phyloP scores from a whole-genome alignment of 2,888 invertebrate species.

The Ornithoptera priamus region DNA sequence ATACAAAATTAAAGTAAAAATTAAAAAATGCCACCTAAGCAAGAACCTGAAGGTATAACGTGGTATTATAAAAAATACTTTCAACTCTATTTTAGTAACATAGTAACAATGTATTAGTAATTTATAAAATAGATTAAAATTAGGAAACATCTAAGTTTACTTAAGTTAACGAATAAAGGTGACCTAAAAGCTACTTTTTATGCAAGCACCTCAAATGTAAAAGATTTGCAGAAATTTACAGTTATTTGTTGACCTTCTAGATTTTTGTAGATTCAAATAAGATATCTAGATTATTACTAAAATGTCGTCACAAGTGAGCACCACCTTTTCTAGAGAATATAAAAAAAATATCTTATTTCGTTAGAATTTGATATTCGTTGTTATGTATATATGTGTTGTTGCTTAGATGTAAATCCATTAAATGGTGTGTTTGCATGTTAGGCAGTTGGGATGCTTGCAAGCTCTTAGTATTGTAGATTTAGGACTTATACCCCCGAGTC shows the following conservation, averaged over 20 bases:
- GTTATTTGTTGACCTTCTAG: too few relatives aligned
- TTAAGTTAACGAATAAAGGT: too few relatives aligned
- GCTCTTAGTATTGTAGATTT: neutral
- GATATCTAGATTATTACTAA: neutral
- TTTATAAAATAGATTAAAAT: neutral
- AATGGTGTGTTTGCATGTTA: neutral
- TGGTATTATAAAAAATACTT: neutral
- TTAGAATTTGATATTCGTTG: neutral
- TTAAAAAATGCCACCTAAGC: neutral
- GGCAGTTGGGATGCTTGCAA: neutral
- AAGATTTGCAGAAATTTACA: too few relatives aligned
- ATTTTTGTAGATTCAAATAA: too few relatives aligned
- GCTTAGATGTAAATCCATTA: neutral
- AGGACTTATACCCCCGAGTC: neutral
- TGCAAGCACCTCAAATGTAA: too few relatives aligned
- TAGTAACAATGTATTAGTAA: neutral
- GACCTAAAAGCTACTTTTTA: too few relatives aligned
- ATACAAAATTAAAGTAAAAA: neutral
- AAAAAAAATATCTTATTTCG: neutral
- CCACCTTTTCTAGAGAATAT: neutral
- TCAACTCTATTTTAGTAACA: neutral
- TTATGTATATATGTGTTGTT: neutral
- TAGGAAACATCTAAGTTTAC: neutral
- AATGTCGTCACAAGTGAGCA: neutral
- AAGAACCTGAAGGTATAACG: slow-evolving; percentile 1